These are phyloP conservation scores for Cavia porcellus DNA, from an alignment of 2,113 vertebrate species.

Conservation along the genomic window DNA sequence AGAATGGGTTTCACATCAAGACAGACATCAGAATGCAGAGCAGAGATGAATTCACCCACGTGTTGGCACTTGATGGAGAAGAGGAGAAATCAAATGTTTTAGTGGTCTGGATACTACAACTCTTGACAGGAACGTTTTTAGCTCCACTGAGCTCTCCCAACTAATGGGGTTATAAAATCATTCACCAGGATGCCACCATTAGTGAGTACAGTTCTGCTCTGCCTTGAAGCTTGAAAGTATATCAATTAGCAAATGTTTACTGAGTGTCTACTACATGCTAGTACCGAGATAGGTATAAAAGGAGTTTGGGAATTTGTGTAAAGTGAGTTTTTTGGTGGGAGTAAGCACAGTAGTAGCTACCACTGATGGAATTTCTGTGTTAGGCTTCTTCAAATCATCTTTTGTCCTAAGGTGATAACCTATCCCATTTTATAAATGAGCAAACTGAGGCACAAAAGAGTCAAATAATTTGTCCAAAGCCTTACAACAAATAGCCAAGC, in stretches of 20 bases:
- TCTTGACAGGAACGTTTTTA: conserved; percentile 70
- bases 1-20: conserved; percentile 61
- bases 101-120: conserved; percentile 58
- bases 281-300: background rate
- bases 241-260: conserved; percentile 76
- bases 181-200: conserved; percentile 68
- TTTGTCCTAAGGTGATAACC: background rate
- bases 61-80: conserved; percentile 65
- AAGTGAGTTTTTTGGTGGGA: background rate
- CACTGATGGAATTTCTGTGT: background rate
- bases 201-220: conserved; percentile 37
- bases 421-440: background rate
- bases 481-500: background rate
- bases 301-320: background rate
- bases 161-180: conserved; percentile 79
- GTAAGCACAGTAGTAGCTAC: background rate
- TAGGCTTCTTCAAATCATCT: background rate
- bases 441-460: background rate
- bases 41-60: conserved; percentile 62
- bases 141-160: conserved; percentile 73
- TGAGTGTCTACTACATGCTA: conserved; percentile 40
- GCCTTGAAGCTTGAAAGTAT: conserved; percentile 50
- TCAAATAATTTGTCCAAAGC: background rate
- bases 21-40: conserved; percentile 76
- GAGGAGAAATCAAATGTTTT: conserved; percentile 72